Evolutionary conservation across 2,888 invertebrate genomes (phyloP).

Genomic region (Sisyra nigra): DNA sequence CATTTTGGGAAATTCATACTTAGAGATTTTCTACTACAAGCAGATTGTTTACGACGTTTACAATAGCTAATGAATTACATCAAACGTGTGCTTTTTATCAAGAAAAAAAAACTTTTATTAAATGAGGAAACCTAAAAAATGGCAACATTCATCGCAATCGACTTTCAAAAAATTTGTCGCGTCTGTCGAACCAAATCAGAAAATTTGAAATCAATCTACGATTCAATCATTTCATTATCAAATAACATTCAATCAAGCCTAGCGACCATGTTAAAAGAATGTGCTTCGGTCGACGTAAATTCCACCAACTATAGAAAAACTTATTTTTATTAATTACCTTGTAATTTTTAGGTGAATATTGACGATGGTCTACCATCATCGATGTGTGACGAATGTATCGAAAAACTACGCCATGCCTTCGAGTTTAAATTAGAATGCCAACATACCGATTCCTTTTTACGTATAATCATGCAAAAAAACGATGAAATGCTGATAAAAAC

Average conservation of each 20-base stretch:
- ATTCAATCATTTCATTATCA: conserved; percentile 3
- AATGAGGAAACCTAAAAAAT: conserved; percentile 1
- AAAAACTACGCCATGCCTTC: conserved; percentile 3
- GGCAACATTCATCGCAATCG: conserved; percentile 7
- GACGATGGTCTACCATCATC: conserved; percentile 6
- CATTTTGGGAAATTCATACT: too few relatives aligned
- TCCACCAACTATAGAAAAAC: background rate
- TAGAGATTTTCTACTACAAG: too few relatives aligned
- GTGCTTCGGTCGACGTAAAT: conserved; percentile 26
- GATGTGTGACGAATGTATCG: conserved; percentile 2
- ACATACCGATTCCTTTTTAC: conserved; percentile 3
- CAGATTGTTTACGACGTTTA: too few relatives aligned
- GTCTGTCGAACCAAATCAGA: conserved; percentile 10
- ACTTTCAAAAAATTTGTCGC: conserved; percentile 11
- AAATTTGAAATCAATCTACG: conserved; percentile 9
- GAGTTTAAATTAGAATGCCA: conserved; percentile 5
- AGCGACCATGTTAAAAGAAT: conserved; percentile 32
- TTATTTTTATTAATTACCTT: background rate
- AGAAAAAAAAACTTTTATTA: background rate
- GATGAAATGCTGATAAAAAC: conserved; percentile 4
- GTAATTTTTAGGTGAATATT: conserved; percentile 4
- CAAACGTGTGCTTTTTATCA: background rate
- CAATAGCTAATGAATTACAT: too few relatives aligned
- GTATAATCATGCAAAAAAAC: conserved; percentile 2
- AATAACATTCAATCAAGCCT: conserved; percentile 14